A percentile compares a stretch with the other conserved stretches of the same genome.
phyloP scores from a whole-genome alignment of 2,888 invertebrate genomes.

The Cheilosia variabilis region DNA sequence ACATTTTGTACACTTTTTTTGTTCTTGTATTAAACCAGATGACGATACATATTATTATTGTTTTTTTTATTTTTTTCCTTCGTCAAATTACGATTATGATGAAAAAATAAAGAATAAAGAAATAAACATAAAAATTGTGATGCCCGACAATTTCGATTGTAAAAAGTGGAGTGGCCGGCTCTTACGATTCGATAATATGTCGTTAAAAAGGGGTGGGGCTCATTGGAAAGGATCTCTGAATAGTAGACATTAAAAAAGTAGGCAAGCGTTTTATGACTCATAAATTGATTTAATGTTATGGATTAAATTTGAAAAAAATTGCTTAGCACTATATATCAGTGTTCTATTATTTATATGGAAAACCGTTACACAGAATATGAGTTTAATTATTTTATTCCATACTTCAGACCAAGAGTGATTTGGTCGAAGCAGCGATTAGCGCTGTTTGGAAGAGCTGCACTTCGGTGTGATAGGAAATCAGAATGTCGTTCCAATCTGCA shows the following conservation, averaged over 20 bases:
- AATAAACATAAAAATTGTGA: constrained; percentile 61
- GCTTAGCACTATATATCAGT: too few relatives aligned
- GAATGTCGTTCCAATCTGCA: too few relatives aligned
- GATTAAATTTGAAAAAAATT: background rate
- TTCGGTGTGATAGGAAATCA: too few relatives aligned
- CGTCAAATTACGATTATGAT: constrained; percentile 53
- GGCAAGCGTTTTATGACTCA: background rate
- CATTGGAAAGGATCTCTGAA: background rate
- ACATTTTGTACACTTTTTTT: constrained; percentile 24
- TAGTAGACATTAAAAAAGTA: background rate
- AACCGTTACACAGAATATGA: too few relatives aligned
- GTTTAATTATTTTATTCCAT: too few relatives aligned
- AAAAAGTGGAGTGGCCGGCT: constrained; percentile 27
- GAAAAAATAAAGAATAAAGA: constrained; percentile 55
- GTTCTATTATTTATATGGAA: too few relatives aligned
- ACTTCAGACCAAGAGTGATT: too few relatives aligned
- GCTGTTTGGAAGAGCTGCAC: too few relatives aligned
- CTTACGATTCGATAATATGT: constrained; percentile 61
- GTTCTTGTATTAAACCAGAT: constrained; percentile 60
- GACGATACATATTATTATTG: constrained; percentile 47
- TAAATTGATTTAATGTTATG: background rate
- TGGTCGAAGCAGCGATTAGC: too few relatives aligned
- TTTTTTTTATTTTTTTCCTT: constrained; percentile 24
- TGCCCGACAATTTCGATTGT: constrained; percentile 40
- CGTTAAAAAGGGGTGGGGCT: constrained; percentile 22